A percentile compares a stretch with the other conserved stretches of the same genome.
These are phyloP conservation scores for Cordilura impudica DNA, from an alignment of 2,888 invertebrate species.

Conservation along the genomic window DNA sequence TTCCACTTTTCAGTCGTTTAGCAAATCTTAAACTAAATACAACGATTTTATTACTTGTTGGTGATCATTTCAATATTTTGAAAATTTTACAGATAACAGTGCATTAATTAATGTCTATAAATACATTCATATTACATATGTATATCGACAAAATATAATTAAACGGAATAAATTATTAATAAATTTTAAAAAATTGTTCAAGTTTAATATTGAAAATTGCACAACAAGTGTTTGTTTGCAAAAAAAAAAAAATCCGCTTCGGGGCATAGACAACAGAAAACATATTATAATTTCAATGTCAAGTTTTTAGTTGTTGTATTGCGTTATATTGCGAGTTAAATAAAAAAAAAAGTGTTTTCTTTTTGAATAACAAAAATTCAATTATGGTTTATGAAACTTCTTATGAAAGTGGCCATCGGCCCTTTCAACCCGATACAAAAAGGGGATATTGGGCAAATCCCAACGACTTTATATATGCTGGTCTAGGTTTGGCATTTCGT, in stretches of 20 bases:
- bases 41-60: conserved; percentile 57
- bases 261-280: no score
- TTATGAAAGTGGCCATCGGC: conserved; percentile 70
- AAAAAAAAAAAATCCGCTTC: no score
- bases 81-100: no score
- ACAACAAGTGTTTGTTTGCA: no score
- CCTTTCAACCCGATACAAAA: conserved; percentile 70
- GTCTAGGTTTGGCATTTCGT: conserved; percentile 89
- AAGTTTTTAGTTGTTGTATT: no score
- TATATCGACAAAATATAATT: conserved; percentile 24
- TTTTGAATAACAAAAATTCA: not conserved
- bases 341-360: no score
- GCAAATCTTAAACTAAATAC: conserved; percentile 71
- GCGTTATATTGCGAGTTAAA: no score
- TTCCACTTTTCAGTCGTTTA: conserved; percentile 68
- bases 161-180: not conserved
- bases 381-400: conserved; percentile 72
- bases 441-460: conserved; percentile 86
- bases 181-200: not conserved
- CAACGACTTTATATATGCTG: conserved; percentile 87
- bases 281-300: no score
- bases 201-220: no score
- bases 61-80: no score
- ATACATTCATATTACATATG: no score
- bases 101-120: no score